Conservation (phyloP, 2,113 vertebrate genomes). For the Tautogolabrus adspersus region DNA sequence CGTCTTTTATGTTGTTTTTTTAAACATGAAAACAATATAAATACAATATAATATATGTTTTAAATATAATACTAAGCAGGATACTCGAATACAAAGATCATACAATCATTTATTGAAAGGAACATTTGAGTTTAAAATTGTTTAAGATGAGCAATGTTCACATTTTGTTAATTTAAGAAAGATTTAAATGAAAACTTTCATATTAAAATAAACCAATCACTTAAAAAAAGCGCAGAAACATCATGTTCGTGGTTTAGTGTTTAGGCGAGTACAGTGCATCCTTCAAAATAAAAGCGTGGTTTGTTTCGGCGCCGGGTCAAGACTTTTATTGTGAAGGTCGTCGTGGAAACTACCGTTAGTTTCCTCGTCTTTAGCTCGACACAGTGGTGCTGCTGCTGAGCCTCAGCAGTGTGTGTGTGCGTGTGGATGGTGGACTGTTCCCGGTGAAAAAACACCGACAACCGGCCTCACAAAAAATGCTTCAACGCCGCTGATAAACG, state of each 20-base stretch:
- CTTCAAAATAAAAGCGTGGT: slow-evolving; percentile 37
- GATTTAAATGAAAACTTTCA: no score
- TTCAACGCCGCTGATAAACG: slow-evolving; percentile 51
- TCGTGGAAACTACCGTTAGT: neutral
- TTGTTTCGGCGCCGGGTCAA: neutral
- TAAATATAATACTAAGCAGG: no score
- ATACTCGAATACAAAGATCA: no score
- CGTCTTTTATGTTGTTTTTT: no score
- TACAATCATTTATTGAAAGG: no score
- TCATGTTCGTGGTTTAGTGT: neutral
- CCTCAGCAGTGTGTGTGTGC: slow-evolving; percentile 1
- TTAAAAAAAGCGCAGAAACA: no score
- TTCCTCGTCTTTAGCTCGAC: slow-evolving; percentile 6
- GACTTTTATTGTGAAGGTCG: slow-evolving; percentile 47
- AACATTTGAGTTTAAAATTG: no score
- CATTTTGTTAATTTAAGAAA: no score
- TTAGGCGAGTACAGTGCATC: rapidly evolving
- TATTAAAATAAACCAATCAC: no score
- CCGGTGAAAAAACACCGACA: slow-evolving; percentile 52
- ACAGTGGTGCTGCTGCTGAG: slow-evolving; percentile 49
- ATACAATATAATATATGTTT: no score
- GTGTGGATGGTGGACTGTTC: slow-evolving; percentile 49
- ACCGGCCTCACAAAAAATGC: slow-evolving; percentile 58
- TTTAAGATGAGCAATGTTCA: no score
- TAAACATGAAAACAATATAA: no score